phyloP scores from a whole-genome alignment of 2,113 vertebrate genomes.

The Carettochelys insculpta region DNA sequence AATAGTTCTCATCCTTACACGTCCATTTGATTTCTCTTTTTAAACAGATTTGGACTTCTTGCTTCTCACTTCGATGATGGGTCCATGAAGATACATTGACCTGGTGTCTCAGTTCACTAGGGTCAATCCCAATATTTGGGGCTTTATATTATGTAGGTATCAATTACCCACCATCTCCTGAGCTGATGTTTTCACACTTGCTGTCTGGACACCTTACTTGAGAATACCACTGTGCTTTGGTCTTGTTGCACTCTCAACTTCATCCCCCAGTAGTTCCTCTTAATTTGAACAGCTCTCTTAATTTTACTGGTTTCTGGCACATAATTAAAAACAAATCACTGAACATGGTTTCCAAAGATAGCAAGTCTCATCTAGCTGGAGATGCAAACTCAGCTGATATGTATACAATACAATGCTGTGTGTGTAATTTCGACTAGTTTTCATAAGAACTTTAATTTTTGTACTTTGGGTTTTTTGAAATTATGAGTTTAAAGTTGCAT shows the following conservation, averaged over 20 bases:
- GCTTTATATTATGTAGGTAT: not conserved
- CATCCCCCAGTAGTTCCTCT: not conserved
- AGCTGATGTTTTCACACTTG: not conserved
- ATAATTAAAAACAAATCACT: not conserved
- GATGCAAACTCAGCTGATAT: not conserved
- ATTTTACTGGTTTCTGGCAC: not conserved
- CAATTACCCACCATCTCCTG: not conserved
- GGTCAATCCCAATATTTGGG: not conserved
- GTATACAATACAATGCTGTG: no score
- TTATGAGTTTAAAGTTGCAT: not conserved
- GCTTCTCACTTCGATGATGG: not conserved
- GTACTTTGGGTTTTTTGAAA: not conserved
- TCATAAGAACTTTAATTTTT: not conserved
- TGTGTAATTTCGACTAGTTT: not conserved
- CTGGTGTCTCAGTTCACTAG: not conserved
- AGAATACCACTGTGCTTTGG: not conserved
- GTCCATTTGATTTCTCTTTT: not conserved
- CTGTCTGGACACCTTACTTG: not conserved
- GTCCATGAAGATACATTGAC: not conserved
- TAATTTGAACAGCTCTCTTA: not conserved
- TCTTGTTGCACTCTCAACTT: not conserved
- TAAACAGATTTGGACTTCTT: not conserved
- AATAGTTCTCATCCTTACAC: not conserved
- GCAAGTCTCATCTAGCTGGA: not conserved
- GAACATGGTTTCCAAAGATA: not conserved